A percentile compares a stretch with the other conserved stretches of the same genome.
These are phyloP conservation scores for Seira musarum DNA, from an alignment of 2,888 invertebrate genomes.

Conservation along the genomic window DNA sequence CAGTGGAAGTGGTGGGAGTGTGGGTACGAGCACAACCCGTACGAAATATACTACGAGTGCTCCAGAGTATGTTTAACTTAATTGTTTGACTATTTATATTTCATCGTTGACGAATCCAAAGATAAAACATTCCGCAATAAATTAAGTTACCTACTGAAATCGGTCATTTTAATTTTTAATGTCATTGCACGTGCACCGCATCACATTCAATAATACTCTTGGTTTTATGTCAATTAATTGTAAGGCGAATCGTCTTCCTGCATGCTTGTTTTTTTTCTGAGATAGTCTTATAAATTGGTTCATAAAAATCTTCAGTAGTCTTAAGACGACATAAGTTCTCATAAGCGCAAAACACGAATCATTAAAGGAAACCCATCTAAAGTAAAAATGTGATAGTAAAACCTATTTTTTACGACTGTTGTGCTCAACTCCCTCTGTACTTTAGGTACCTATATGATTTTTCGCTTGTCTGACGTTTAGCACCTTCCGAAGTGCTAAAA, in stretches of 20 bases:
- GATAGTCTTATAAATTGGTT: background rate
- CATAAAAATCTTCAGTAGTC: background rate
- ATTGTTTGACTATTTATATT: background rate
- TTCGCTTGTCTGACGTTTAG: constrained; percentile 20
- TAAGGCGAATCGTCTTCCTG: no score
- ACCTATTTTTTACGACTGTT: constrained; percentile 7
- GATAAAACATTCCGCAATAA: background rate
- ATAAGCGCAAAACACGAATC: background rate
- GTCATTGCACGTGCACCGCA: background rate
- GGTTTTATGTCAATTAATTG: no score
- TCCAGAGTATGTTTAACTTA: constrained; percentile 44
- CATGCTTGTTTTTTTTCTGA: no score
- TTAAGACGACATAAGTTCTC: background rate
- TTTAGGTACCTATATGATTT: background rate
- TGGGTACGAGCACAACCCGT: background rate
- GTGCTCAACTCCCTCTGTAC: background rate
- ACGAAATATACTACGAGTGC: constrained; percentile 30
- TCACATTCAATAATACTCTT: no score
- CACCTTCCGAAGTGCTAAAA: constrained; percentile 37
- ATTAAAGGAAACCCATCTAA: constrained; percentile 3
- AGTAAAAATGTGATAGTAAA: background rate
- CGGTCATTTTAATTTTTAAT: background rate
- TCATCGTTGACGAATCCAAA: background rate
- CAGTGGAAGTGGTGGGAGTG: constrained; percentile 17
- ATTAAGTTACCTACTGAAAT: background rate